A percentile compares a stretch with the other conserved stretches of the same genome.
Evolutionary conservation across 2,888 invertebrate species (phyloP).

Genomic region (Hemistola chrysoprasaria): DNA sequence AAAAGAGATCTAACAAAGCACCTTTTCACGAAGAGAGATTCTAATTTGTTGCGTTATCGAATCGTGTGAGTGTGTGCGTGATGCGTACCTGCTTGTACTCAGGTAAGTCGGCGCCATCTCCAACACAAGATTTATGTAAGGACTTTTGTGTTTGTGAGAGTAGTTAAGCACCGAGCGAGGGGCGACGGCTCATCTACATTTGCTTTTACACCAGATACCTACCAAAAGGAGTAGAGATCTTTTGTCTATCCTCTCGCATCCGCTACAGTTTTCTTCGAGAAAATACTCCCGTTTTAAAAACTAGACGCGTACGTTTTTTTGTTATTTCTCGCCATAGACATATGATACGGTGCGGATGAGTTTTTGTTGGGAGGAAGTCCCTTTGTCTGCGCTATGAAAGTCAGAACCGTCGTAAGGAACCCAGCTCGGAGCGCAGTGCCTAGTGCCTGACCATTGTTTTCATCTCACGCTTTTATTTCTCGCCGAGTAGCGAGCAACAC

Average conservation of each 20-base stretch:
- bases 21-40: slow-evolving; percentile 47
- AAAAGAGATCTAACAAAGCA: slow-evolving; percentile 23
- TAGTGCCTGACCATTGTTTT: slow-evolving; percentile 67
- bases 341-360: slow-evolving; percentile 79
- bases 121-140: slow-evolving; percentile 79
- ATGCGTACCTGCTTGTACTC: slow-evolving; percentile 27
- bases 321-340: slow-evolving; percentile 80
- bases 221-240: slow-evolving; percentile 67
- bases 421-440: no score
- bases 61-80: slow-evolving; percentile 58
- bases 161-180: slow-evolving; percentile 67
- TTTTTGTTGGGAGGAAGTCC: slow-evolving; percentile 78
- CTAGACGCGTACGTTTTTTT: slow-evolving; percentile 69
- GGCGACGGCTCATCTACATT: slow-evolving; percentile 73
- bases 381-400: slow-evolving; percentile 77
- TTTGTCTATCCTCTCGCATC: slow-evolving; percentile 74
- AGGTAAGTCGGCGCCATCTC: slow-evolving; percentile 60
- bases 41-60: slow-evolving; percentile 73
- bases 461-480: slow-evolving; percentile 42
- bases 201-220: slow-evolving; percentile 66
- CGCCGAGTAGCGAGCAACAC: slow-evolving; percentile 60
- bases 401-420: slow-evolving; percentile 77
- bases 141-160: slow-evolving; percentile 80
- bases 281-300: slow-evolving; percentile 72
- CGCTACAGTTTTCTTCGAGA: slow-evolving; percentile 72